Evolutionary conservation across 1,140 invertebrate species (phyloP), one percentile per base, ranked within the genome.

Genomic region (Pseudomyrmex flavicornis): DNA sequence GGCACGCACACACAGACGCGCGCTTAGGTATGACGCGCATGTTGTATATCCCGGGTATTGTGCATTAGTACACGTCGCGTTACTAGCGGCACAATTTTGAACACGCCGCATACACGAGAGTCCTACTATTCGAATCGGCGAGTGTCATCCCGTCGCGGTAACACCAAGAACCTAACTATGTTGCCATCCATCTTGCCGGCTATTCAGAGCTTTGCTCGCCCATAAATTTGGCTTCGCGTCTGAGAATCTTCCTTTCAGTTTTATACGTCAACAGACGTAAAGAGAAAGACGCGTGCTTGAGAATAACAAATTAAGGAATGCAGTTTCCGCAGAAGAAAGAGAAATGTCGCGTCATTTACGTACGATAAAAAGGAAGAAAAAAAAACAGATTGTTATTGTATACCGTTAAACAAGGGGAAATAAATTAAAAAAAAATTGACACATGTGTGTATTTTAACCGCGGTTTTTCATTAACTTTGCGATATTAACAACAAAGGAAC

Each of bases 21-120:
- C 76, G 76, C 76, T 72, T 72, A 59, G 76, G 66, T 80, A 80
- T 80, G 76, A 72, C 66, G 76, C 54, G 65, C 66, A 80, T 80
- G 66, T 80, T 80, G 76, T 72, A 59, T 80, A 80, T 80, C 44
- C 35, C 76, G 46, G 56, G 44, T 58, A 80, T 80, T 72, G 66
- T 72, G 54, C 76, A 80, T 80, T 72, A 80, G 54, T 72, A 50
- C 46, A 80, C 76, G 76, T 72, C 66, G 76, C 66, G 66, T 59
- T 80, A 59, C 76, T 5, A 50, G 20, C 65, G 76, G 76, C 44
- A 70, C 65, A 79, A 79, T 79, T 80, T 80, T 70, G 44, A 70
- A 35, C 54, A 44, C 59, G 26, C 46, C 76, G 20, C 76, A 46
- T 17, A 35, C 35, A 46, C 13, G 35, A 12, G 35, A 12, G 8